Conservation (phyloP, 2,888 invertebrate genomes). For the Apodemia duryi region DNA sequence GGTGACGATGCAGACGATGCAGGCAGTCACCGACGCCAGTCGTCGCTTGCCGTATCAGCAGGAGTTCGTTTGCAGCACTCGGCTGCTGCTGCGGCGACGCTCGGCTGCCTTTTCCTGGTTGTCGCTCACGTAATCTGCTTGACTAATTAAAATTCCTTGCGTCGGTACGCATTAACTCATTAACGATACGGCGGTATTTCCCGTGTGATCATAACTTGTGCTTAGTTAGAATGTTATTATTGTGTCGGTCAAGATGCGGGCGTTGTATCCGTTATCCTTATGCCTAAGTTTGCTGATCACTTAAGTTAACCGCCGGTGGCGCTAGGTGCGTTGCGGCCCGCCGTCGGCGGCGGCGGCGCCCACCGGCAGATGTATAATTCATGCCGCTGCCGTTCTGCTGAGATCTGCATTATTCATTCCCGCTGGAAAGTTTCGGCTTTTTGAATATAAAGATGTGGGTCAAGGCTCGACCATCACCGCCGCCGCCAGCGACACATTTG, state of each 20-base stretch:
- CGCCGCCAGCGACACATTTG: conserved; percentile 32
- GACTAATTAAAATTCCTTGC: conserved; percentile 63
- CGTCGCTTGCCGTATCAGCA: neutral
- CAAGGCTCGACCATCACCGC: conserved; percentile 39
- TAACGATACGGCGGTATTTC: conserved; percentile 40
- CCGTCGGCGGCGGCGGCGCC: conserved; percentile 8
- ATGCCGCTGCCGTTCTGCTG: conserved; percentile 28
- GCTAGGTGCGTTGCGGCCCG: neutral
- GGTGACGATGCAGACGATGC: conserved; percentile 3
- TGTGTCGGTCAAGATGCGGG: conserved; percentile 19
- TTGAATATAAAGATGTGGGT: conserved; percentile 56
- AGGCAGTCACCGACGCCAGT: too few relatives aligned
- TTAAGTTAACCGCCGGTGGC: neutral
- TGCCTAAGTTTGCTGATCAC: neutral
- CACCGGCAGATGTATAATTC: conserved; percentile 30
- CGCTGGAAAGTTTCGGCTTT: conserved; percentile 55
- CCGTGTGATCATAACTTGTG: conserved; percentile 19
- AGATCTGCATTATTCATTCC: conserved; percentile 47
- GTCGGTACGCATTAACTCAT: conserved; percentile 52
- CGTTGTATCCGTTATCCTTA: neutral
- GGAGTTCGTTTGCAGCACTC: neutral
- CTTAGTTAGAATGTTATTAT: conserved; percentile 2
- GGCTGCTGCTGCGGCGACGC: neutral
- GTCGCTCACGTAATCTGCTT: conserved; percentile 50
- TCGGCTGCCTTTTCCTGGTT: conserved; percentile 4